These are phyloP conservation scores for Notarius lentiginosus DNA, from an alignment of 2,113 vertebrate genomes.

Conservation along the genomic window DNA sequence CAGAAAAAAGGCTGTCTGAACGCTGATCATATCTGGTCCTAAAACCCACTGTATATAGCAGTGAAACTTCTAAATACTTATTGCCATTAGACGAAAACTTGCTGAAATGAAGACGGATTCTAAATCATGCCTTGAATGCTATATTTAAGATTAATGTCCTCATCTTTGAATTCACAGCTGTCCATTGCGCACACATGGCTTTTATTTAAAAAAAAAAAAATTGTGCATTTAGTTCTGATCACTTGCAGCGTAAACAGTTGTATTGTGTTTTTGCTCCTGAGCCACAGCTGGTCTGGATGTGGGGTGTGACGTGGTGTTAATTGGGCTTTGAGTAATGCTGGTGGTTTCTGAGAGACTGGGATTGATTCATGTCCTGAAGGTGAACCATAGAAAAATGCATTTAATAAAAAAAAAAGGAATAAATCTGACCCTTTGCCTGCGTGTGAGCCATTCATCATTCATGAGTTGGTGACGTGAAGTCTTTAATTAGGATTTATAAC, in stretches of 20 bases:
- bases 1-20: too few relatives aligned
- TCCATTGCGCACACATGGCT: not conserved
- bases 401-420: not conserved
- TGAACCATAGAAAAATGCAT: not conserved
- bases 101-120: too few relatives aligned
- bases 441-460: constrained; percentile 15
- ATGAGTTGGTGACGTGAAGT: not conserved
- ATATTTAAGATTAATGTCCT: not conserved
- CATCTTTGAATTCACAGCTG: not conserved
- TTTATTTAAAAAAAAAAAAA: too few relatives aligned
- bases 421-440: not conserved
- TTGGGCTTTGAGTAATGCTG: not conserved
- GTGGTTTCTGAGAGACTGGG: not conserved
- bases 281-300: not conserved
- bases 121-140: not conserved
- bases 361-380: not conserved
- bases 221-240: not conserved
- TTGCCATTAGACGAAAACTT: too few relatives aligned
- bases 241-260: too few relatives aligned
- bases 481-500: constrained; percentile 41
- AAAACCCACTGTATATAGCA: not conserved
- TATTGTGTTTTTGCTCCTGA: not conserved
- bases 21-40: too few relatives aligned
- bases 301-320: not conserved
- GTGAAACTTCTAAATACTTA: not conserved